Percentiles rank a stretch among this genome's conserved stretches.
Conservation (phyloP, 2,797 vertebrate species). For the Pangasius larnaudii region DNA sequence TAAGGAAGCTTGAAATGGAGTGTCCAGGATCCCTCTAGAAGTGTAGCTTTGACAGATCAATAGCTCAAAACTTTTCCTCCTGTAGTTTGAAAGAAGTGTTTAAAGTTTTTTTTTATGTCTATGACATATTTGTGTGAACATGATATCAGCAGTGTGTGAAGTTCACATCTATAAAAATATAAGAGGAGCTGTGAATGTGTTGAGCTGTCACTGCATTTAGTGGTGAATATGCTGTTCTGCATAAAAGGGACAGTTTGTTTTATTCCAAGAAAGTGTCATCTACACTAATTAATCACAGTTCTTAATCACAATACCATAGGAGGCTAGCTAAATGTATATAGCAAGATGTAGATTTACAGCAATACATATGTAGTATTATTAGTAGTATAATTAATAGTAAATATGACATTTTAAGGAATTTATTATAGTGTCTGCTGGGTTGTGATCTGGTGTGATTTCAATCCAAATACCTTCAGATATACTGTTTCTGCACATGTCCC, state of each 20-base stretch:
- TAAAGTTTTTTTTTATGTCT: neutral
- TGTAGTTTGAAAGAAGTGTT: neutral
- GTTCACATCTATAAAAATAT: constrained; percentile 39
- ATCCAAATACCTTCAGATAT: neutral
- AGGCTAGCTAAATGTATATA: neutral
- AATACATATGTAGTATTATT: neutral
- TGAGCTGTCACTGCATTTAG: constrained; percentile 13
- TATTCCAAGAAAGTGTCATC: neutral
- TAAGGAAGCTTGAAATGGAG: neutral
- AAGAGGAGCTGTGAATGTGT: constrained; percentile 24
- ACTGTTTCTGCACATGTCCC: too few relatives aligned
- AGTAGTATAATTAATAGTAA: neutral
- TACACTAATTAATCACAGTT: neutral
- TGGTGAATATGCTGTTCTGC: neutral
- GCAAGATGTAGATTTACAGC: neutral
- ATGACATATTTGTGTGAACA: neutral
- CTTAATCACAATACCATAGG: neutral
- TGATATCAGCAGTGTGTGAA: constrained; percentile 20
- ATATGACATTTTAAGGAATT: neutral
- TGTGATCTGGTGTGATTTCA: neutral
- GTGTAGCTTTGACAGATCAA: neutral
- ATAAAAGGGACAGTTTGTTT: neutral
- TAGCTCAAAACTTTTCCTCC: neutral
- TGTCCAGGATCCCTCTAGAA: neutral
- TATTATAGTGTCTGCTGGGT: neutral